phyloP scores from a whole-genome alignment of 1,140 invertebrate genomes.

The Hormaphis cornu region DNA sequence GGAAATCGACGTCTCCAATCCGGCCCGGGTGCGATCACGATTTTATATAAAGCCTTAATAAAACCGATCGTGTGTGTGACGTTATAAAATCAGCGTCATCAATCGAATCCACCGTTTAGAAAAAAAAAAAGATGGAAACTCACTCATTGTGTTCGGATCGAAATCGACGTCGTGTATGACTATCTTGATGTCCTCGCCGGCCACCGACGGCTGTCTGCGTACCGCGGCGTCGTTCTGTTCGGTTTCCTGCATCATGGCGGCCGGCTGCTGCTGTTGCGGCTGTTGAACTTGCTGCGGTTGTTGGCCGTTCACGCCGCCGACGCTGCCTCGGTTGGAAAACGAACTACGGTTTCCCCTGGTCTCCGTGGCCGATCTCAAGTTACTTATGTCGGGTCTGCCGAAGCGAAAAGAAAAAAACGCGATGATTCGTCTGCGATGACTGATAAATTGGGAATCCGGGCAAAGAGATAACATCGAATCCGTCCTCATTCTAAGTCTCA shows the following conservation, averaged over 20 bases:
- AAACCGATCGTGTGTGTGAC: no score
- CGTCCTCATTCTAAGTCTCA: no score
- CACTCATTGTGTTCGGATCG: conserved; percentile 39
- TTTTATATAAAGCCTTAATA: no score
- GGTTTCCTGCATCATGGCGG: conserved; percentile 34
- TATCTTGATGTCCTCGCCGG: conserved; percentile 83
- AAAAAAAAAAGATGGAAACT: no score
- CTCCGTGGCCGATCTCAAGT: neutral
- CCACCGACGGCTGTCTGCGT: conserved; percentile 68
- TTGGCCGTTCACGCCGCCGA: neutral
- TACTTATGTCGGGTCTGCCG: conserved; percentile 20
- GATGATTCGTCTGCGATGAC: no score
- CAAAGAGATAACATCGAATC: no score
- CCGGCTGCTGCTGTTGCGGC: conserved; percentile 40
- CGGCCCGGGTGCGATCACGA: no score
- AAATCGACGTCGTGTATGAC: conserved; percentile 84
- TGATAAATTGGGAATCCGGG: no score
- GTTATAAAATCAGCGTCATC: no score
- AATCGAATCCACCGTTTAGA: no score
- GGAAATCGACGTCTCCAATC: no score
- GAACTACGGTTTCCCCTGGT: neutral
- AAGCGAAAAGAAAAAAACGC: neutral
- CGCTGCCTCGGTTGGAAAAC: neutral
- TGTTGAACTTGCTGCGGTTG: conserved; percentile 35
- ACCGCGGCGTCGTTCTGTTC: conserved; percentile 43